Evolutionary conservation across 2,113 vertebrate genomes (phyloP).

Genomic region (Lucifuga dentata): DNA sequence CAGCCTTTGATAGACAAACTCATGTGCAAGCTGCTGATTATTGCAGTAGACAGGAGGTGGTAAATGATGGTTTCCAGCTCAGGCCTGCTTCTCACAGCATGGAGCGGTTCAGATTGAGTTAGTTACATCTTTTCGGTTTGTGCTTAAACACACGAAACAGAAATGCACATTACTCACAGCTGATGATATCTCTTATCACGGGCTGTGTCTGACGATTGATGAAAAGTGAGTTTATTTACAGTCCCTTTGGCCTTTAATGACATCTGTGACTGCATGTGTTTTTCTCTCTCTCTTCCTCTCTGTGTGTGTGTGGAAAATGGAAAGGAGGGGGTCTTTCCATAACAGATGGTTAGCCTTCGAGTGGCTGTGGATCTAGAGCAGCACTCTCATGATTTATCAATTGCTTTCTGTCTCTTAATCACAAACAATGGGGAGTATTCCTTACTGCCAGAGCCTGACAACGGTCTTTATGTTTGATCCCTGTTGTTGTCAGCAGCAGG

Average conservation of each 20-base stretch:
- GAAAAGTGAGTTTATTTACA: slow-evolving; percentile 28
- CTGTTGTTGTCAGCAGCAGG: slow-evolving; percentile 36
- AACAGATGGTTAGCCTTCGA: slow-evolving; percentile 46
- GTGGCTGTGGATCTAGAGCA: slow-evolving; percentile 22
- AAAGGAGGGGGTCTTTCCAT: slow-evolving; percentile 2
- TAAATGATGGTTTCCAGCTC: slow-evolving; percentile 18
- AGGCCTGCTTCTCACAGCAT: neutral
- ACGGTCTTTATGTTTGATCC: slow-evolving; percentile 36
- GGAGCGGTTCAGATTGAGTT: neutral
- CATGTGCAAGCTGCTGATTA: slow-evolving; percentile 25
- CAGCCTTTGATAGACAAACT: slow-evolving; percentile 21
- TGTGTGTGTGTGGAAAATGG: neutral
- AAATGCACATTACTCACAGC: neutral
- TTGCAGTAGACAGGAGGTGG: slow-evolving; percentile 5
- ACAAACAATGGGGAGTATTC: slow-evolving; percentile 38
- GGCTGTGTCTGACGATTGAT: slow-evolving; percentile 18
- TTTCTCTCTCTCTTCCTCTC: neutral
- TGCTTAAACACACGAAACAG: slow-evolving; percentile 7
- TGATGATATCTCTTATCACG: neutral
- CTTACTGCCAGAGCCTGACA: slow-evolving; percentile 38
- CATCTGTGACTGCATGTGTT: slow-evolving; percentile 33
- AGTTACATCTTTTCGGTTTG: neutral
- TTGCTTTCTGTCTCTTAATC: slow-evolving; percentile 36
- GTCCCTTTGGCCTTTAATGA: slow-evolving; percentile 40
- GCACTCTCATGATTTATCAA: slow-evolving; percentile 45